Evolutionary conservation across 2,797 vertebrate species (phyloP).

Genomic region (Cyprinella venusta): DNA sequence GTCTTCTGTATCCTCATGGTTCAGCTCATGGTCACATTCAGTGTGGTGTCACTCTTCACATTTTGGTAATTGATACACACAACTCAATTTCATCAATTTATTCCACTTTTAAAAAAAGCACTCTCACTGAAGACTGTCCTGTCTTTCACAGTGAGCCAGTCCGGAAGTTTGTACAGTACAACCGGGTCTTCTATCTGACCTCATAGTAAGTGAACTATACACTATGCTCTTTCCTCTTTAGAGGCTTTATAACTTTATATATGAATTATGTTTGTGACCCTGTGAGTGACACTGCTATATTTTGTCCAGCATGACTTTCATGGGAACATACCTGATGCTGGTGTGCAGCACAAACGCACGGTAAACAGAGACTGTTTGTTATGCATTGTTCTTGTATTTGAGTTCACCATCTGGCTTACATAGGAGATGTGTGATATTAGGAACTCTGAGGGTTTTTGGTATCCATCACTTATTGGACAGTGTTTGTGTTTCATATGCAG

Average conservation of each 20-base stretch:
- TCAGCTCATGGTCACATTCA: slow-evolving; percentile 67
- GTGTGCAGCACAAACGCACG: slow-evolving; percentile 59
- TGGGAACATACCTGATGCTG: slow-evolving; percentile 64
- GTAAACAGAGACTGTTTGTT: slow-evolving; percentile 17
- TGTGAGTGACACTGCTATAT: slow-evolving; percentile 15
- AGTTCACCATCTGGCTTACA: not conserved
- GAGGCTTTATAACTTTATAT: not conserved
- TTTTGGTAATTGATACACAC: slow-evolving; percentile 58
- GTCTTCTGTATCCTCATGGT: slow-evolving; percentile 68
- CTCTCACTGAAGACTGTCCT: not conserved
- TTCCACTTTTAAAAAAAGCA: not conserved
- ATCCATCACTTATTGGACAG: not conserved
- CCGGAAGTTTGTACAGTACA: slow-evolving; percentile 61
- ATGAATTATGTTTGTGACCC: not conserved
- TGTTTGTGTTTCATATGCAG: slow-evolving; percentile 51
- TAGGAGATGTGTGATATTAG: not conserved
- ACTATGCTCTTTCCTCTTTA: not conserved
- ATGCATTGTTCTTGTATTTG: not conserved
- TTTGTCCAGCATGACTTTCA: slow-evolving; percentile 59
- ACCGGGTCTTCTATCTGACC: slow-evolving; percentile 61
- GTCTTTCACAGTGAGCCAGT: slow-evolving; percentile 61
- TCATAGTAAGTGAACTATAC: slow-evolving; percentile 63
- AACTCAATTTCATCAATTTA: not conserved
- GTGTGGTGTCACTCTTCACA: slow-evolving; percentile 66
- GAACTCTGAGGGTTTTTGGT: not conserved